Base-by-base conservation (phyloP, 2,113 vertebrate species). In the Poicephalus meyeri region DNA sequence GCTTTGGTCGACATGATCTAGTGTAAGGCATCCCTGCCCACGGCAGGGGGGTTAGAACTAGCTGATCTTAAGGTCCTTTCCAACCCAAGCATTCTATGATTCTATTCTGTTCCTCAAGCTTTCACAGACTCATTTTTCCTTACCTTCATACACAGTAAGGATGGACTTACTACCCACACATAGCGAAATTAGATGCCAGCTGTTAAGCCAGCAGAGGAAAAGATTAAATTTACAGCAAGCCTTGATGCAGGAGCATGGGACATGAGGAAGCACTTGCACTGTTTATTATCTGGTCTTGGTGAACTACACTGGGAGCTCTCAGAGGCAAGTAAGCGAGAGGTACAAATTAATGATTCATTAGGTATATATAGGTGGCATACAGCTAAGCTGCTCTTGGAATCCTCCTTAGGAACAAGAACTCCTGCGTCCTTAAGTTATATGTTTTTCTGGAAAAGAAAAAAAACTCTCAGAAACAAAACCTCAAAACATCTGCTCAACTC, bases 401-500 rank as follows among this genome's bases (percentile, higher is more conserved):
- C 58, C 41, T 79, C 21, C 64, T 74, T 14, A n/a, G 53, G 26
- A 92, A 52, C 50, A 84, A 47, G 41, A 91, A 44, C 61, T 83
- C 44, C 77, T 21, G 65, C 47, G 82, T 81, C 10, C 25, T 65
- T 6, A 83, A 93, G 80, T 70, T 70, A 8, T 1, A 31, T 33
- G 26, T 80, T 95, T 93, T 69, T 66, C 70, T 91, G 41, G 61
- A 91, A 92, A 92, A 85, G 39, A 88, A 84, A 70, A 72, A 60
- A 50, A 55, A 42, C 15, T 0, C 31, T 49, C 49, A 86, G 81
- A 68, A 89, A 76, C 65, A 89, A 94, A 97, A 72, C 44, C 66
- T 3, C 0, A 88, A 95, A 94, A 94, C 96, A 96, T 92, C 92
- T 93, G 93, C 77, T 95, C 61, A 82, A 31, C 35, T 86, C 79